Evolutionary conservation across 2,888 invertebrate genomes (phyloP).

Genomic region (Ophion obscuratus): DNA sequence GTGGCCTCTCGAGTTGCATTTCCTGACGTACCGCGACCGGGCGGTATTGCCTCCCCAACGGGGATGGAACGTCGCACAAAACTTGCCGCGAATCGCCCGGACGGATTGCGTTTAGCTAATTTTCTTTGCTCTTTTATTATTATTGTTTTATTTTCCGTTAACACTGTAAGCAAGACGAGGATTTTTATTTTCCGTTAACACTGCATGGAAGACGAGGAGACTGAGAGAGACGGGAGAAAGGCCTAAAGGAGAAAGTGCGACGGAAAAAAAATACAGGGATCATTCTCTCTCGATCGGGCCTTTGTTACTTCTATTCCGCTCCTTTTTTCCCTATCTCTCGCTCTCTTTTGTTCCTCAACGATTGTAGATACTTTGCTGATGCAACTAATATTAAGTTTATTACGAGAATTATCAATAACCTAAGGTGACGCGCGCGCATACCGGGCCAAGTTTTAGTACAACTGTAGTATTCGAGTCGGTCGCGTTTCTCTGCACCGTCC

Average conservation of each 20-base stretch:
- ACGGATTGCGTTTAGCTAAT: slow-evolving; percentile 59
- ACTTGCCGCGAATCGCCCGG: slow-evolving; percentile 26
- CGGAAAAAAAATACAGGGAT: background rate
- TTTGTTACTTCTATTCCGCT: background rate
- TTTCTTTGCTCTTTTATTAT: slow-evolving; percentile 53
- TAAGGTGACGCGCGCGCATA: slow-evolving; percentile 51
- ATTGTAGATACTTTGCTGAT: slow-evolving; percentile 53
- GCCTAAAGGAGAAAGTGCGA: background rate
- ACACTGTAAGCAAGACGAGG: too few relatives aligned
- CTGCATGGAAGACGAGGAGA: too few relatives aligned
- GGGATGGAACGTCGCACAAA: background rate
- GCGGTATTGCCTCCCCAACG: background rate
- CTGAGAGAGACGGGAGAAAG: background rate
- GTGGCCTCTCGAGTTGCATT: slow-evolving; percentile 35
- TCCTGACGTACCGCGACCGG: slow-evolving; percentile 19
- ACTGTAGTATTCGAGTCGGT: slow-evolving; percentile 9
- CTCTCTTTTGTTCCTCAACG: slow-evolving; percentile 11
- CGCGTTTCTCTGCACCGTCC: background rate
- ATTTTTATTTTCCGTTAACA: slow-evolving; percentile 6
- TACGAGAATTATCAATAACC: slow-evolving; percentile 45
- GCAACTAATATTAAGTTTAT: slow-evolving; percentile 43
- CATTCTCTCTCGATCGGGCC: too few relatives aligned
- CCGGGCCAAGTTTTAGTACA: slow-evolving; percentile 57
- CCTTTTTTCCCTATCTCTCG: background rate
- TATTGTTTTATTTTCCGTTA: slow-evolving; percentile 31